These are phyloP conservation scores for Coelopa pilipes DNA, from an alignment of 2,888 invertebrate genomes.

Conservation along the genomic window DNA sequence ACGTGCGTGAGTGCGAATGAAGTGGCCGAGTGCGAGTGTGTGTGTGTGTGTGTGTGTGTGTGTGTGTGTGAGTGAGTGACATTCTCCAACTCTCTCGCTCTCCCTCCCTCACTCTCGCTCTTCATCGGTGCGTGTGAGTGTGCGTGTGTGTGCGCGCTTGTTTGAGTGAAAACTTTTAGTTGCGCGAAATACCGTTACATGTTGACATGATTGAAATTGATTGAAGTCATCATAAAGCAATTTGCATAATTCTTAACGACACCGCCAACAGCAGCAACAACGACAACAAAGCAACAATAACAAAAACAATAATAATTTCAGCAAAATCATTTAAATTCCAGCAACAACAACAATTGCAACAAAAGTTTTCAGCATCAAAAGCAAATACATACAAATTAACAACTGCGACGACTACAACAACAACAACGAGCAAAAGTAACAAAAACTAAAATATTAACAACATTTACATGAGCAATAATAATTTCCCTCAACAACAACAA, in stretches of 20 bases:
- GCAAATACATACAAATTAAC: too few relatives aligned
- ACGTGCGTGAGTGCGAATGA: too few relatives aligned
- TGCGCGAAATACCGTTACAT: constrained; percentile 12
- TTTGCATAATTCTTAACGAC: constrained; percentile 21
- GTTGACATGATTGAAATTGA: constrained; percentile 30
- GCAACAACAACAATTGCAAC: too few relatives aligned
- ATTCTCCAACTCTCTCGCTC: background rate
- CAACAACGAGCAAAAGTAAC: too few relatives aligned
- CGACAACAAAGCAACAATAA: background rate
- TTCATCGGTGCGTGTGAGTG: background rate
- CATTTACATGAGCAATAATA: too few relatives aligned
- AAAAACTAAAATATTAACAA: too few relatives aligned
- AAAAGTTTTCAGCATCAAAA: too few relatives aligned
- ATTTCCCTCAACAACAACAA: too few relatives aligned
- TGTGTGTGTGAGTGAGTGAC: background rate
- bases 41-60: too few relatives aligned
- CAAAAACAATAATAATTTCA: background rate
- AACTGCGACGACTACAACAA: background rate
- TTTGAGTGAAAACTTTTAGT: constrained; percentile 6
- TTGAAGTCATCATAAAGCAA: constrained; percentile 18
- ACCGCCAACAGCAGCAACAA: background rate
- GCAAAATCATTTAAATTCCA: too few relatives aligned
- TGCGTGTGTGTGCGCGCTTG: background rate
- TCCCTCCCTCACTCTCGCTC: background rate
- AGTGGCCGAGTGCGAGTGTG: too few relatives aligned